Evolutionary conservation across 2,888 invertebrate species (phyloP), one percentile per base, ranked within the genome.

Genomic region (Gortyna flavago): DNA sequence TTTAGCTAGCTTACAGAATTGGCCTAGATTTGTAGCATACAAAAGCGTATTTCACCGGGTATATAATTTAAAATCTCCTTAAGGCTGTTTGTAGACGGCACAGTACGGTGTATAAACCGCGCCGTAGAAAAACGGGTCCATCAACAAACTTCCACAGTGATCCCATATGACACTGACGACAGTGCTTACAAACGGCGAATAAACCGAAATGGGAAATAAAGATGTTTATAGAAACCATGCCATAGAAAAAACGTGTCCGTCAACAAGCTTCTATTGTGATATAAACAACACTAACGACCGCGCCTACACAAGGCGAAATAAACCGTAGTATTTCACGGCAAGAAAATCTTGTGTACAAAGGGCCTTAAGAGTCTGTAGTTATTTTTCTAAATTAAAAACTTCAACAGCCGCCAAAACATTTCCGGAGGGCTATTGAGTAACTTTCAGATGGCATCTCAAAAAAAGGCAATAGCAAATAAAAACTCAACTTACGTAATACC

Each of bases 401-500:
- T n/a, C 9, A 51, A 11, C 6, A 44, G 41, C 21, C 6, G 5
- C 18, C 21, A 44, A 66, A 21, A 51, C 32, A 41, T 35, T 57
- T 48, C 1, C 9, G 1, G n/a, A n/a, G n/a, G n/a, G 29, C 16
- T 0, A 66, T 57, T 11, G 5, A 11, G 0, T 8, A n/a, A 21
- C n/a, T 57, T 16, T 11, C 18, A 66, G 29, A 57, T 61, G 35
- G 41, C 61, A 65, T 65, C 32, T 51, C 9, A 57, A 38, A 44
- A 38, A 29, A 77, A 64, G 44, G 66, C 66, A 64, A 81, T 85
- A 81, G 69, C 77, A 41, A 67, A 48, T 64, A 64, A 54, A 69
- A 80, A 32, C 38, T 38, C 29, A 18, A 41, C 61, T 83, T 61
- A 86, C 82, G 83, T 85, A 87, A 87, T 88, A 78, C 38, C 64